A percentile compares a stretch with the other conserved stretches of the same genome.
Conservation (phyloP, 2,888 invertebrate species). For the Criorhina ranunculi region DNA sequence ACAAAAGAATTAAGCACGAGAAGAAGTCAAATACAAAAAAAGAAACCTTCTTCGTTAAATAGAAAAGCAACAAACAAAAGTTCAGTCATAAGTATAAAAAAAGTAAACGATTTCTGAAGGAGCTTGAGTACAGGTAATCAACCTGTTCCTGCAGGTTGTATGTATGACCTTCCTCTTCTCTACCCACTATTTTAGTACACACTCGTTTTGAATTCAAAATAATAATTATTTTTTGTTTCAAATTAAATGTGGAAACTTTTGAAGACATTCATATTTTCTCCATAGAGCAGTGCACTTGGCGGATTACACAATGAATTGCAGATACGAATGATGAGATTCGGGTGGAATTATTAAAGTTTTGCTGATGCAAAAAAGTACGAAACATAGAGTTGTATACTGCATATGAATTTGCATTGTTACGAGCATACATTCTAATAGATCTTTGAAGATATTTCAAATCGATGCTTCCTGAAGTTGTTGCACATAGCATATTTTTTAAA, state of each 20-base stretch:
- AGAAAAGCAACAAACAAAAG: conserved; percentile 31
- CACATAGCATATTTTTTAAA: too few species aligned
- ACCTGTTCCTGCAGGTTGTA: conserved; percentile 39
- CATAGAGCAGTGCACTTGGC: conserved; percentile 34
- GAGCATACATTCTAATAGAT: background rate
- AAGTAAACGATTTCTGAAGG: conserved; percentile 56
- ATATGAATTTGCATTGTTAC: background rate
- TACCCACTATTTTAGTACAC: conserved; percentile 23
- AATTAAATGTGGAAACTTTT: conserved; percentile 60
- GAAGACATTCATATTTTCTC: conserved; percentile 37
- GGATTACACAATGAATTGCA: conserved; percentile 3
- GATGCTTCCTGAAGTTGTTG: too few species aligned
- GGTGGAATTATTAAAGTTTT: conserved; percentile 34
- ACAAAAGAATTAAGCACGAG: conserved; percentile 77
- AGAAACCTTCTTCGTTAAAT: conserved; percentile 16
- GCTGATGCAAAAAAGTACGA: background rate
- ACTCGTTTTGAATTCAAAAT: conserved; percentile 58
- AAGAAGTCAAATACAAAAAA: conserved; percentile 74
- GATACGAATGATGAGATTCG: conserved; percentile 11
- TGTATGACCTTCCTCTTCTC: conserved; percentile 6
- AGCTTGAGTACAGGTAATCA: conserved; percentile 59
- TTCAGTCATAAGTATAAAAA: conserved; percentile 41
- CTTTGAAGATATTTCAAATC: background rate
- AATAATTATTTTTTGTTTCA: conserved; percentile 71
- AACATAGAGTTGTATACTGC: conserved; percentile 1